Percentiles rank a stretch among this genome's conserved stretches.
Conservation (phyloP, 2,797 vertebrate genomes). For the Gastrophryne carolinensis region DNA sequence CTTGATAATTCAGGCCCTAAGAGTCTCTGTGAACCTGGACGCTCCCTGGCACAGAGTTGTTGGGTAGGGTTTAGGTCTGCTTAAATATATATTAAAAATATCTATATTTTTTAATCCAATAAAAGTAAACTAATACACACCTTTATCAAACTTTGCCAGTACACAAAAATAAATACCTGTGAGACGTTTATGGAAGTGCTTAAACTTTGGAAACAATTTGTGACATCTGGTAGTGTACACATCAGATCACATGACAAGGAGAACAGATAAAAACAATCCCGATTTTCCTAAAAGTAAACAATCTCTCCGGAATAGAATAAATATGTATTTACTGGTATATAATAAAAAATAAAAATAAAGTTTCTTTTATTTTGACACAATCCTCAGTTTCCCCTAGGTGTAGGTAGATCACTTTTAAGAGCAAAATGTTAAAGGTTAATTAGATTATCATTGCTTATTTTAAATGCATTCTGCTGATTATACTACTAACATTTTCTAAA, state of each 20-base stretch:
- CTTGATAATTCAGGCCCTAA: no score
- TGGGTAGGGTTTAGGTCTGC: no score
- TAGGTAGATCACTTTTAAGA: neutral
- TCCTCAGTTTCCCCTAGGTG: neutral
- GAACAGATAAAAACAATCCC: constrained; percentile 20
- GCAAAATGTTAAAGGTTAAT: neutral
- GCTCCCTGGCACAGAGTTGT: no score
- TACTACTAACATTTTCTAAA: no score
- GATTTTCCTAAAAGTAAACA: constrained; percentile 12
- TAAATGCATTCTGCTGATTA: no score
- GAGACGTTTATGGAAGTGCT: constrained; percentile 57
- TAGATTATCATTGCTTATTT: no score
- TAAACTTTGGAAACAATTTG: constrained; percentile 60
- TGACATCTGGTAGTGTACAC: constrained; percentile 61
- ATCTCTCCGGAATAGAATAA: neutral
- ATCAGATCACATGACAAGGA: constrained; percentile 51
- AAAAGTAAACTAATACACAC: constrained; percentile 54
- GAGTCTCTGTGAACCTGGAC: no score
- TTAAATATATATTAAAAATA: no score
- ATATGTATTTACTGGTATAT: neutral
- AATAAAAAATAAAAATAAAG: neutral
- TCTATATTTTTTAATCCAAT: no score
- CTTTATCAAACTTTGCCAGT: constrained; percentile 56
- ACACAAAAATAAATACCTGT: constrained; percentile 59
- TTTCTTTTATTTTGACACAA: neutral